Base-by-base conservation (phyloP, 2,888 invertebrate genomes). In the Ophion obscuratus region DNA sequence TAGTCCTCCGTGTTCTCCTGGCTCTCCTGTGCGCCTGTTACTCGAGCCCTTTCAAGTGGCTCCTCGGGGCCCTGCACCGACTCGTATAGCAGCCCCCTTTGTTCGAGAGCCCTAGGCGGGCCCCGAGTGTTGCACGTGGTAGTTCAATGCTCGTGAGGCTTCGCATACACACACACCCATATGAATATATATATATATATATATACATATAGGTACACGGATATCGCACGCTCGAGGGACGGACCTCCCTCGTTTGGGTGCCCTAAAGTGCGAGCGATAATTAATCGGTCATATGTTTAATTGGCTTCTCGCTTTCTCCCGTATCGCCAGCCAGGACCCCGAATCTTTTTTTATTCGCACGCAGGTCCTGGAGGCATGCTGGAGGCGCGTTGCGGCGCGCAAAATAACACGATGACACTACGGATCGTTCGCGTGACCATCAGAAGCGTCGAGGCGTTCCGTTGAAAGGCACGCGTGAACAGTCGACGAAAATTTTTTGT, bases 251-350 rank as follows among this genome's bases (percentile, higher is more conserved):
- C 20, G 27, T 71, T 59, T 40, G 24, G 40, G 66, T 67, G 68
- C 77, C 27, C 70, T 10, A 70, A 73, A 83, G 70, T 78, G 53
- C 75, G 31, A 53, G 20, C 64, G 83, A 64, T 81, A 86, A 86
- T 86, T 86, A 83, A 86, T 86, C 68, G 66, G 81, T n/a, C 74
- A 81, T 81, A 83, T 80, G 77, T 80, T 86, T 83, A 86, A 86
- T 86, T 83, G 31, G 83, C 74, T 81, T 78, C 70, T 75, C 83
- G 70, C 81, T 74, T 70, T 31, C 47, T 31, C 44, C 44, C 5
- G 24, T 9, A n/a, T n/a, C 24, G 36, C 10, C 6, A 20, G 59
- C 61, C 14, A 76, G 74, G 59, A 36, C 57, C 68, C 24, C 61
- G 6, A 14, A 53, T 53, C 11, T 17, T 53, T 53, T 53, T 53